Evolutionary conservation across 2,113 vertebrate species (phyloP).

Genomic region (Platysteira castanea): DNA sequence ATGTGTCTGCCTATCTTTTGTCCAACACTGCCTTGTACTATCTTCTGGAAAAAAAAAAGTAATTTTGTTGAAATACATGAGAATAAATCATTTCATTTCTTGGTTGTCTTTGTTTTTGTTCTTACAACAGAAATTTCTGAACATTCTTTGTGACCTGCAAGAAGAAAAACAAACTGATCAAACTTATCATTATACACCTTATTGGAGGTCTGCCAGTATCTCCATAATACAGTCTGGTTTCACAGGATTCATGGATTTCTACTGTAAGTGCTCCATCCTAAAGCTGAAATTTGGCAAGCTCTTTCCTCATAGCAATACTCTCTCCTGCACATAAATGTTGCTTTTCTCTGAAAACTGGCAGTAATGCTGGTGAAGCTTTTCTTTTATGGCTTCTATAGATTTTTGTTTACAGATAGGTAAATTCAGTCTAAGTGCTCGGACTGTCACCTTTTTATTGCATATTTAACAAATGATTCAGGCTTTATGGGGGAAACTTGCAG

Average conservation of each 20-base stretch:
- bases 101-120: background rate
- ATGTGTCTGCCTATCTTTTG: background rate
- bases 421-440: conserved; percentile 35
- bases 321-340: background rate
- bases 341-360: background rate
- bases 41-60: background rate
- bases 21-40: background rate
- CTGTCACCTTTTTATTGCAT: conserved; percentile 42
- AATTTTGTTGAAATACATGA: background rate
- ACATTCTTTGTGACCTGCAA: background rate
- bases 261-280: background rate
- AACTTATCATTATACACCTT: background rate
- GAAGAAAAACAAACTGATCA: background rate
- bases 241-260: background rate
- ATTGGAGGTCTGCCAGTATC: background rate
- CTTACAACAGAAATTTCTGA: background rate
- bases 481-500: conserved; percentile 26
- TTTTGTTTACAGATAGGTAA: conserved; percentile 57
- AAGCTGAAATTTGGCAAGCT: conserved; percentile 15
- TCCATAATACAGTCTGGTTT: background rate
- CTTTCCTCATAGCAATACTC: background rate
- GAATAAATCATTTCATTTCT: background rate
- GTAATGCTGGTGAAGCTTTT: background rate
- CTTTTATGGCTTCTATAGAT: conserved; percentile 41
- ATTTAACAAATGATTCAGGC: conserved; percentile 37